Evolutionary conservation across 2,888 invertebrate genomes (phyloP).

Genomic region (Alloscopus bannaensis): DNA sequence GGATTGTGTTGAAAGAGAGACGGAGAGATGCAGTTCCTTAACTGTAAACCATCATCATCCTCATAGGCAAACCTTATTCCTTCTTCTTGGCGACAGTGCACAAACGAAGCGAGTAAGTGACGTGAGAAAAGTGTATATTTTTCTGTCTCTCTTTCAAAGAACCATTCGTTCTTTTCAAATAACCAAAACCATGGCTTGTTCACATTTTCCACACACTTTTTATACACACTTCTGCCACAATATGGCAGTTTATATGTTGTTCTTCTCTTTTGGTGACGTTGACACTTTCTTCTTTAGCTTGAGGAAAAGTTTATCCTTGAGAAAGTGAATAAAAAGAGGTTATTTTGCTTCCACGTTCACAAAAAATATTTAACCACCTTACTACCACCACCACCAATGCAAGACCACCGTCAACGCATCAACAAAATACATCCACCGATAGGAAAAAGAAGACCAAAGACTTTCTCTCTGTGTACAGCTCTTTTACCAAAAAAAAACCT

Average conservation of each 20-base stretch:
- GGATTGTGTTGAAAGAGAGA: too few relatives aligned
- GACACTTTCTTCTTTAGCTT: constrained; percentile 33
- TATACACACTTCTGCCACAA: neutral
- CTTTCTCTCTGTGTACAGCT: too few relatives aligned
- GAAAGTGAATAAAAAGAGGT: constrained; percentile 48
- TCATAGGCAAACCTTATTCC: neutral
- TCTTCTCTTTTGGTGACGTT: constrained; percentile 32
- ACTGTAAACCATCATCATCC: constrained; percentile 13
- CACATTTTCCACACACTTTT: neutral
- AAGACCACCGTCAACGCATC: neutral
- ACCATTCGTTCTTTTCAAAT: too few relatives aligned
- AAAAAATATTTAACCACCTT: constrained; percentile 2
- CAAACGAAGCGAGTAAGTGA: neutral
- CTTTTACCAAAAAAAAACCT: too few relatives aligned
- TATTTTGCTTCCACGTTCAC: constrained; percentile 35
- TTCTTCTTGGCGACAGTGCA: constrained; percentile 2
- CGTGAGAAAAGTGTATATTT: neutral
- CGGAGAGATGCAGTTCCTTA: constrained; percentile 34
- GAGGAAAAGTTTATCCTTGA: constrained; percentile 35
- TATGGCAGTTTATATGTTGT: neutral
- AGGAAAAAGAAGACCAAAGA: too few relatives aligned
- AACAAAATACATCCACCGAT: neutral
- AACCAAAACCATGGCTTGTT: neutral
- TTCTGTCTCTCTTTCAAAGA: too few relatives aligned
- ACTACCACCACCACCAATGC: constrained; percentile 6